Base-by-base conservation (phyloP, 2,888 invertebrate species). In the Caenorhabditis zanzibari region DNA sequence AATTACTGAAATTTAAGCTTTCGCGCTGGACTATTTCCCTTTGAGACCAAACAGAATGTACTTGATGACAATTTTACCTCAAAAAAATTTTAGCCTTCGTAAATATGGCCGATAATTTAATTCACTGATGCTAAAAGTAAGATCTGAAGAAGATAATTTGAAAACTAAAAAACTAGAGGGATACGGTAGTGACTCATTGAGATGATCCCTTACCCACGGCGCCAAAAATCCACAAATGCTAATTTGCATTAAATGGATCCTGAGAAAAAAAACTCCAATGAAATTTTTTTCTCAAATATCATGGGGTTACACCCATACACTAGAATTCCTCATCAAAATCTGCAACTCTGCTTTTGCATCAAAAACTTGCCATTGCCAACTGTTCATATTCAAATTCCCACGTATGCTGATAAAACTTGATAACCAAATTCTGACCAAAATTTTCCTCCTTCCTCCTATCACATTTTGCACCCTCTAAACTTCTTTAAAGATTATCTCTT, bases 401-500 rank as follows among this genome's bases (percentile, higher is more conserved):
- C 47, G 19, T n/a, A n/a, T 14, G n/a, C 5, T n/a, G 44, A 44
- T 19, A 47, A 47, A 47, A 47, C 47, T 47, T 47, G 19, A 19
- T 47, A 47, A 47, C 47, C n/a, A 47, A 47, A 19, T 7, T 19
- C 19, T 9, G 47, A 47, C 47, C 47, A 47, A 47, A 2, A 47
- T 19, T 26, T 54, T 24, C 12, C 54, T 24, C 54, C 14, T 9
- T 44, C 24, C 26, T 41, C 16, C 26, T 28, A 26, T 44, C 44
- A 63, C 22, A 47, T 63, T 63, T 44, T 63, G 63, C 63, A 63
- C 63, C 63, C 63, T 63, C 41, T 63, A 44, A 16, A 26, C 41
- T 28, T 63, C 63, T 63, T 63, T 63, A 63, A 63, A 63, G 63
- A 63, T 63, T 63, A 63, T 24, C 44, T 26, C 10, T 9, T 35